Evolutionary conservation across 2,888 invertebrate genomes (phyloP).

Genomic region (Asteroscopus sphinx): DNA sequence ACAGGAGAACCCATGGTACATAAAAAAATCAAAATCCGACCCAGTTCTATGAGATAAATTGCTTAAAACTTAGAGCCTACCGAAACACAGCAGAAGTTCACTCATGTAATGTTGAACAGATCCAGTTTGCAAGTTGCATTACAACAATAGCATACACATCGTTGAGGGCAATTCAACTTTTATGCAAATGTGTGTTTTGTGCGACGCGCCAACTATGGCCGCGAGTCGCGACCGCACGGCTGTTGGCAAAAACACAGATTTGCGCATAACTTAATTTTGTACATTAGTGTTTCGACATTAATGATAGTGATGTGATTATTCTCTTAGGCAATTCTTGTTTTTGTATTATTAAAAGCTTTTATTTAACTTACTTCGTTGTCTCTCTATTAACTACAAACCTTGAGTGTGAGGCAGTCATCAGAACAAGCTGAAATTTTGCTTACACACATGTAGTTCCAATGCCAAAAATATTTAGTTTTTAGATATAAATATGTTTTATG

Average conservation of each 20-base stretch:
- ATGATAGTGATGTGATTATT: background rate
- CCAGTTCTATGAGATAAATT: slow-evolving; percentile 20
- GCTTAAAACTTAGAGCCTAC: slow-evolving; percentile 45
- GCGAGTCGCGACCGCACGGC: slow-evolving; percentile 20
- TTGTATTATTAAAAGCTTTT: too few species aligned
- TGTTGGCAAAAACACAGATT: slow-evolving; percentile 52
- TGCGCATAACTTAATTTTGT: slow-evolving; percentile 24
- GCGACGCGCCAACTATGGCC: slow-evolving; percentile 19
- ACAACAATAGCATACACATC: slow-evolving; percentile 66
- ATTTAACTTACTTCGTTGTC: background rate
- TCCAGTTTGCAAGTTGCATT: slow-evolving; percentile 73
- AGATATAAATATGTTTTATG: too few species aligned
- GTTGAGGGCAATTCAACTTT: slow-evolving; percentile 75
- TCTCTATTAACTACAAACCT: background rate
- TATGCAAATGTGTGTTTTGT: slow-evolving; percentile 77
- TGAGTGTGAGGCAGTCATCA: too few species aligned
- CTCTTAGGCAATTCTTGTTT: background rate
- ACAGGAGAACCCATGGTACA: too few species aligned
- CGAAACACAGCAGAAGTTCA: slow-evolving; percentile 27
- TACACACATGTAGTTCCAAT: too few species aligned
- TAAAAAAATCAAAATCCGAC: background rate
- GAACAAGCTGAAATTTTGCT: too few species aligned
- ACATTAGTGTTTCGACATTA: slow-evolving; percentile 12
- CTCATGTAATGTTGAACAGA: slow-evolving; percentile 58
- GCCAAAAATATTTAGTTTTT: too few species aligned